Evolutionary conservation across 2,888 invertebrate genomes (phyloP).

Genomic region (Phania funesta): DNA sequence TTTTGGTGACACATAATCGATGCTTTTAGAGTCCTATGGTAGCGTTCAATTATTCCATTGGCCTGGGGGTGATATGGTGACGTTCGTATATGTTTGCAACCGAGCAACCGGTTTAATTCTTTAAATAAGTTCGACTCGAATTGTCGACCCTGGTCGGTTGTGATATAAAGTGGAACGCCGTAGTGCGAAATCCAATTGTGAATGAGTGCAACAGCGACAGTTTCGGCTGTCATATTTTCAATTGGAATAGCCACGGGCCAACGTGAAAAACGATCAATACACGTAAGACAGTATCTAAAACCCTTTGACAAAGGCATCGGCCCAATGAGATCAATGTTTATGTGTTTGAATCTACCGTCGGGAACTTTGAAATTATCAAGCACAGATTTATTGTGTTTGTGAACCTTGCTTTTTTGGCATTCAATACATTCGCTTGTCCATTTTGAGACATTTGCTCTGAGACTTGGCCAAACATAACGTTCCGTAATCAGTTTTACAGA

Average conservation of each 20-base stretch:
- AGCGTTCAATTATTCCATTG: conserved; percentile 71
- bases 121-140: conserved; percentile 75
- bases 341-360: conserved; percentile 24
- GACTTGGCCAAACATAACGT: conserved; percentile 71
- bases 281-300: conserved; percentile 72
- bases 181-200: conserved; percentile 78
- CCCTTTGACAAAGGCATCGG: conserved; percentile 74
- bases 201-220: conserved; percentile 73
- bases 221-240: conserved; percentile 62
- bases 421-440: conserved; percentile 29
- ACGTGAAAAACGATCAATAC: conserved; percentile 67
- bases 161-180: conserved; percentile 77
- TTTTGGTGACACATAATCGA: conserved; percentile 43
- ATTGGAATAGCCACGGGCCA: conserved; percentile 71
- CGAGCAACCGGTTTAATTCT: conserved; percentile 67
- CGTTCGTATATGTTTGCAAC: conserved; percentile 46
- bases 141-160: conserved; percentile 77
- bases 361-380: conserved; percentile 4
- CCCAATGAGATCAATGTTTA: conserved; percentile 77
- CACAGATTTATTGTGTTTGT: conserved; percentile 15
- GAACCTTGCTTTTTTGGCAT: conserved; percentile 35
- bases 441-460: conserved; percentile 43
- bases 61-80: conserved; percentile 73
- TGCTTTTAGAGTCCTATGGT: conserved; percentile 41
- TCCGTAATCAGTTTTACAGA: conserved; percentile 6